A percentile compares a stretch with the other conserved stretches of the same genome.
Conservation (phyloP, 1,140 invertebrate genomes). For the Drosophila ogumai region DNA sequence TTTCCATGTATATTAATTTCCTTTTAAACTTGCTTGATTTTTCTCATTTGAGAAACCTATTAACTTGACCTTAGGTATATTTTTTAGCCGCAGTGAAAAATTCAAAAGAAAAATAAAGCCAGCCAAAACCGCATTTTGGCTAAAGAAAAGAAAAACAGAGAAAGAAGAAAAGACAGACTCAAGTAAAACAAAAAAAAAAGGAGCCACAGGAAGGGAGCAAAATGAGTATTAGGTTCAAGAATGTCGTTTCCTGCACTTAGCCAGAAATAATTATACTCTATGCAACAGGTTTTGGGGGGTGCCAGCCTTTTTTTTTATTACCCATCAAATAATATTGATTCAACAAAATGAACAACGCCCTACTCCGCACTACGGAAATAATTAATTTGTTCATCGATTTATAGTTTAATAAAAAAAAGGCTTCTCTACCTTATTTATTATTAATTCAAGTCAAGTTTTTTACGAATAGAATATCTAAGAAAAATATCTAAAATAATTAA, state of each 20-base stretch:
- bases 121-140: conserved; percentile 45
- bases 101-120: conserved; percentile 14
- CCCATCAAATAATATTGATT: conserved; percentile 31
- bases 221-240: conserved; percentile 8
- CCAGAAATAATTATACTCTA: conserved; percentile 22
- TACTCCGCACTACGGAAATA: neutral
- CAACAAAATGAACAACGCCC: neutral
- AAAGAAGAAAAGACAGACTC: neutral
- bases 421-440: neutral
- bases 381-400: neutral
- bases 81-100: neutral
- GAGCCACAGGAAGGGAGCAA: neutral
- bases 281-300: conserved; percentile 21
- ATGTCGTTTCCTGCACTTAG: conserved; percentile 19
- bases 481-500: conserved; percentile 6
- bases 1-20: neutral
- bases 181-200: conserved; percentile 45
- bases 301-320: conserved; percentile 7
- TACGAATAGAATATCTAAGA: too few species aligned
- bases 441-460: neutral
- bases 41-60: neutral
- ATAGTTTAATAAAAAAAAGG: neutral
- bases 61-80: neutral
- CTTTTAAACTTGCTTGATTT: neutral
- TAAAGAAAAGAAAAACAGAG: neutral